phyloP scores from a whole-genome alignment of 2,113 vertebrate genomes.

The Eubucco bourcierii region DNA sequence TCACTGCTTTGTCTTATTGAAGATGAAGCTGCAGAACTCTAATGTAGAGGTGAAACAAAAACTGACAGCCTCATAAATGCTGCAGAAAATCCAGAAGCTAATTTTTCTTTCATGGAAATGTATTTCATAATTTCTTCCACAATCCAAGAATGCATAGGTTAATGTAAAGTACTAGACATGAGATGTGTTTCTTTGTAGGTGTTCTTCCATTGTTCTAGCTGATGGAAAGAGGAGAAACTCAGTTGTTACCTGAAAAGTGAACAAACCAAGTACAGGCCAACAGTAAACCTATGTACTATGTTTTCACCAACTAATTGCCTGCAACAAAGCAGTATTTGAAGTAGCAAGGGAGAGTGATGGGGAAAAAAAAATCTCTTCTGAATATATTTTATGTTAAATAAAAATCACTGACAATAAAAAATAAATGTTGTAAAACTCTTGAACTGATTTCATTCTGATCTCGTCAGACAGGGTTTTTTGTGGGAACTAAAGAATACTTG shows the following conservation, averaged over 20 bases:
- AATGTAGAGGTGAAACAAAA: slow-evolving; percentile 51
- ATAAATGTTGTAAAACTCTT: not conserved
- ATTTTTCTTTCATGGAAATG: slow-evolving; percentile 12
- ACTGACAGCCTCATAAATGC: slow-evolving; percentile 34
- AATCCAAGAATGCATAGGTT: slow-evolving; percentile 55
- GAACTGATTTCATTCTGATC: not conserved
- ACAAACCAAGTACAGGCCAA: not conserved
- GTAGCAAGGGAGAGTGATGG: not conserved
- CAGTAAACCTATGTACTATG: not conserved
- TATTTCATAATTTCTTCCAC: slow-evolving; percentile 52
- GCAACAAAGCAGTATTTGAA: not conserved
- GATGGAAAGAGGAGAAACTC: not conserved
- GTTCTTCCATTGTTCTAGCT: not conserved
- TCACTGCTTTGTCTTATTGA: slow-evolving; percentile 28
- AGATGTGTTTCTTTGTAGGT: not conserved
- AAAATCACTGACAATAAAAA: not conserved
- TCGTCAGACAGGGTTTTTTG: not conserved
- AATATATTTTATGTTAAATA: not conserved
- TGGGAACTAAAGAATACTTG: not conserved
- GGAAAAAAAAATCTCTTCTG: not conserved
- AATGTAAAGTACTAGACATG: slow-evolving; percentile 33
- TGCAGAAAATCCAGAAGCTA: slow-evolving; percentile 20
- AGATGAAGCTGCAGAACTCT: slow-evolving; percentile 42
- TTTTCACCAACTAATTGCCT: not conserved
- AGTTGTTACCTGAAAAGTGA: not conserved